Evolutionary conservation across 2,888 invertebrate genomes (phyloP).

Genomic region (Sinelater perroti): DNA sequence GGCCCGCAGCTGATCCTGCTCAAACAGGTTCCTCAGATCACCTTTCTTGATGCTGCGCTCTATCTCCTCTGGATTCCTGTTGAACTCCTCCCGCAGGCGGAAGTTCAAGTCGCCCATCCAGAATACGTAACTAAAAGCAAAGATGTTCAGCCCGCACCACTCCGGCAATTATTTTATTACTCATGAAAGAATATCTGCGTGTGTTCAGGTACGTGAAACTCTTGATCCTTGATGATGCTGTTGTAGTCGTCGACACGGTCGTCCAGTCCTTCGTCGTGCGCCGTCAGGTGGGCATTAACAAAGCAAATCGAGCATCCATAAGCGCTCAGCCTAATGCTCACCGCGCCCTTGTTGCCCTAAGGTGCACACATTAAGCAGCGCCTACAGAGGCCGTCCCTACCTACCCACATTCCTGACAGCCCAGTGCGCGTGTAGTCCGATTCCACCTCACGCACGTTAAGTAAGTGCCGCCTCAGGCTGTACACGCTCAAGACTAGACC

Average conservation of each 20-base stretch:
- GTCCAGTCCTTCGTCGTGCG: slow-evolving; percentile 85
- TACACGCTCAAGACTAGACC: slow-evolving; percentile 84
- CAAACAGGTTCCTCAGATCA: slow-evolving; percentile 71
- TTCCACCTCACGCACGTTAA: slow-evolving; percentile 85
- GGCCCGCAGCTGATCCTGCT: slow-evolving; percentile 78
- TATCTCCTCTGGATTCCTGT: slow-evolving; percentile 73
- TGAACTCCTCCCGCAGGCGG: slow-evolving; percentile 73
- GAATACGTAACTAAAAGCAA: slow-evolving; percentile 79
- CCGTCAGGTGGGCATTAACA: slow-evolving; percentile 89
- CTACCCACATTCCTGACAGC: slow-evolving; percentile 91
- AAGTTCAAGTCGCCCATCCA: slow-evolving; percentile 94
- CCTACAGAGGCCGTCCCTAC: slow-evolving; percentile 51
- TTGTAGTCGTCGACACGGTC: slow-evolving; percentile 90
- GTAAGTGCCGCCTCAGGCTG: slow-evolving; percentile 79
- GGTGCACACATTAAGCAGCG: too few species aligned
- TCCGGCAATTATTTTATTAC: too few species aligned
- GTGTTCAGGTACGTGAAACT: slow-evolving; percentile 80
- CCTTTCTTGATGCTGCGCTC: slow-evolving; percentile 70
- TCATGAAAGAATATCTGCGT: slow-evolving; percentile 90
- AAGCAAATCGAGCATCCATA: slow-evolving; percentile 90
- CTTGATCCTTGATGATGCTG: slow-evolving; percentile 83
- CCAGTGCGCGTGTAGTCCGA: slow-evolving; percentile 90
- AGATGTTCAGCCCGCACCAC: neutral
- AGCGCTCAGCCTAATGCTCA: slow-evolving; percentile 85
- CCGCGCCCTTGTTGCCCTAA: slow-evolving; percentile 96